Percentiles rank a stretch among this genome's conserved stretches.
Conservation (phyloP, 2,113 vertebrate species). For the Cynocephalus volans region DNA sequence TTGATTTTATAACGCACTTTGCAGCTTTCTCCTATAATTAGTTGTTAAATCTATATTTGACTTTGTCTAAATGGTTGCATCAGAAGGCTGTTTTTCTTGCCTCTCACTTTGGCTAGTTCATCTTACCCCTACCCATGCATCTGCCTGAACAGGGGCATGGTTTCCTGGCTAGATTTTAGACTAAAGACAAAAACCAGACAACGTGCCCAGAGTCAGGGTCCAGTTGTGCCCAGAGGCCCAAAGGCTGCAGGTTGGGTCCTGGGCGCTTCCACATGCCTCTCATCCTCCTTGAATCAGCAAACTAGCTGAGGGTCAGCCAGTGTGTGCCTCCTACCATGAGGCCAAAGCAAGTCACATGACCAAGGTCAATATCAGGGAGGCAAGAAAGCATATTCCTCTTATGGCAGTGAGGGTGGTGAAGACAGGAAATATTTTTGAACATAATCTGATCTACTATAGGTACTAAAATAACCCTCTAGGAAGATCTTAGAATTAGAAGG, state of each 20-base stretch:
- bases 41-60: constrained; percentile 86
- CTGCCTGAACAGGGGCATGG: background rate
- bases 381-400: no score
- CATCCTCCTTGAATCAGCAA: background rate
- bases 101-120: constrained; percentile 72
- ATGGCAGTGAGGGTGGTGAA: background rate
- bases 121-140: constrained; percentile 18
- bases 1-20: constrained; percentile 86
- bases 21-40: constrained; percentile 86
- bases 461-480: background rate
- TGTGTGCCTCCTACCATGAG: accelerated
- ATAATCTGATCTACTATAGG: background rate
- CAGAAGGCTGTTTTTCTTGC: constrained; percentile 73
- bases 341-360: background rate
- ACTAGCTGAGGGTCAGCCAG: accelerated
- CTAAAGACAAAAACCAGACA: background rate
- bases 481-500: background rate
- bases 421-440: background rate
- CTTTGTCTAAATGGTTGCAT: constrained; percentile 82
- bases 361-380: background rate
- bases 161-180: background rate
- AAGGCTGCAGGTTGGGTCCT: background rate
- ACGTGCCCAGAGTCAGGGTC: background rate
- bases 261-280: accelerated
- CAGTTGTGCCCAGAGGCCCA: background rate